Conservation (phyloP, 1,140 invertebrate species). For the Halotydeus destructor region DNA sequence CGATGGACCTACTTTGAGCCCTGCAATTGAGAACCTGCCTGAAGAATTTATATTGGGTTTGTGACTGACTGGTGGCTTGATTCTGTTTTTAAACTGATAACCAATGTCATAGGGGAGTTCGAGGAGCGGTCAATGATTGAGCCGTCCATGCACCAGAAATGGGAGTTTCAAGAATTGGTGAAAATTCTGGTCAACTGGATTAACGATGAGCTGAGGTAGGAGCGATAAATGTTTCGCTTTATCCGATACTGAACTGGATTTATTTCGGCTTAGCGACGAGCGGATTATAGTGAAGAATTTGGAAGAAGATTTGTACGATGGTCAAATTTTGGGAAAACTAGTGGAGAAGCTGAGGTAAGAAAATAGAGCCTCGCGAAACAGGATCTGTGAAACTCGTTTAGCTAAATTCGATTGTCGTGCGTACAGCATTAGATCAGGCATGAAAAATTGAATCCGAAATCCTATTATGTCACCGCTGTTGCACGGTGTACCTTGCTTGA, state of each 20-base stretch:
- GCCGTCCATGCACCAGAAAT: slow-evolving; percentile 58
- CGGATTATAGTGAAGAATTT: slow-evolving; percentile 94
- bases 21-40: slow-evolving; percentile 60
- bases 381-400: neutral
- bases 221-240: too few species aligned
- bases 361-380: too few species aligned
- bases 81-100: neutral
- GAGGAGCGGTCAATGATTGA: slow-evolving; percentile 93
- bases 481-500: too few species aligned
- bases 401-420: too few species aligned
- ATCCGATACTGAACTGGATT: neutral
- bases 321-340: slow-evolving; percentile 89
- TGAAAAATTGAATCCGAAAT: too few species aligned
- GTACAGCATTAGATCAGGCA: too few species aligned
- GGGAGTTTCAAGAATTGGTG: slow-evolving; percentile 65
- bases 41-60: slow-evolving; percentile 75
- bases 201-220: slow-evolving; percentile 54
- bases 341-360: slow-evolving; percentile 36
- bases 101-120: slow-evolving; percentile 51
- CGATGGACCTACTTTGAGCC: slow-evolving; percentile 69
- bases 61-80: slow-evolving; percentile 15
- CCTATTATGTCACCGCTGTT: too few species aligned
- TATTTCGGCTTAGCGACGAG: slow-evolving; percentile 57
- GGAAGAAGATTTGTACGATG: slow-evolving; percentile 94
- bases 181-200: slow-evolving; percentile 89